A percentile compares a stretch with the other conserved stretches of the same genome.
phyloP scores from a whole-genome alignment of 1,140 invertebrate species.

The Orius laevigatus region DNA sequence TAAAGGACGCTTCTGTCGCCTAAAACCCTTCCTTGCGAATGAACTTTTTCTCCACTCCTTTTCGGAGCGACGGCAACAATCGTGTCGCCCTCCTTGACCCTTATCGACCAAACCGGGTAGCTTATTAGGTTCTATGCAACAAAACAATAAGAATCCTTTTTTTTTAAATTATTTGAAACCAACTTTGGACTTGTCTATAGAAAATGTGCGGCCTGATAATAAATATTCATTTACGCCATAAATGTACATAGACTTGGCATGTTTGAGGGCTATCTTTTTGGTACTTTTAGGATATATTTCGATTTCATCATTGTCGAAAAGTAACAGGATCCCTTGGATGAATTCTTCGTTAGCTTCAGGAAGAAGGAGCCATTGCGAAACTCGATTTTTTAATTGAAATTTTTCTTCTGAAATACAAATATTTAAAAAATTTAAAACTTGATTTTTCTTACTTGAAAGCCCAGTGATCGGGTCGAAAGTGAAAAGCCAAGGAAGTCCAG shows the following conservation, averaged over 20 bases:
- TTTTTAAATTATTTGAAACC: neutral
- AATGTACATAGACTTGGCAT: slow-evolving; percentile 45
- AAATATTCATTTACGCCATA: slow-evolving; percentile 26
- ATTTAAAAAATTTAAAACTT: too few relatives aligned
- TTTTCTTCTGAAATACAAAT: too few relatives aligned
- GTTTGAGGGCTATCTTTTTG: slow-evolving; percentile 28
- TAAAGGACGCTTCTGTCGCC: slow-evolving; percentile 92
- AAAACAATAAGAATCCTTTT: slow-evolving; percentile 4
- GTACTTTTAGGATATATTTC: slow-evolving; percentile 47
- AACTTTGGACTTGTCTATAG: too few relatives aligned
- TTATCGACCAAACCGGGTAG: slow-evolving; percentile 49
- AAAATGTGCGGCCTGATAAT: too few relatives aligned
- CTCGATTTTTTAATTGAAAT: slow-evolving; percentile 25
- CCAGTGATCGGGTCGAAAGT: slow-evolving; percentile 80
- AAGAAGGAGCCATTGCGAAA: slow-evolving; percentile 58
- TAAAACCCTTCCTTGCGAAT: slow-evolving; percentile 89
- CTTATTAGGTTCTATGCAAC: slow-evolving; percentile 28
- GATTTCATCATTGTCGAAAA: slow-evolving; percentile 53
- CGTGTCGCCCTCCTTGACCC: slow-evolving; percentile 37
- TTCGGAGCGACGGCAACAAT: slow-evolving; percentile 53
- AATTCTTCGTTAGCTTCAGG: slow-evolving; percentile 51
- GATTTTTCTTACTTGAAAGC: slow-evolving; percentile 18
- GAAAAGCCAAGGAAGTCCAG: slow-evolving; percentile 55
- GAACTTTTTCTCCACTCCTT: slow-evolving; percentile 67
- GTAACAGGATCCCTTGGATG: slow-evolving; percentile 57